Conservation (phyloP, 2,113 vertebrate species). For the Megaceryle torquata region DNA sequence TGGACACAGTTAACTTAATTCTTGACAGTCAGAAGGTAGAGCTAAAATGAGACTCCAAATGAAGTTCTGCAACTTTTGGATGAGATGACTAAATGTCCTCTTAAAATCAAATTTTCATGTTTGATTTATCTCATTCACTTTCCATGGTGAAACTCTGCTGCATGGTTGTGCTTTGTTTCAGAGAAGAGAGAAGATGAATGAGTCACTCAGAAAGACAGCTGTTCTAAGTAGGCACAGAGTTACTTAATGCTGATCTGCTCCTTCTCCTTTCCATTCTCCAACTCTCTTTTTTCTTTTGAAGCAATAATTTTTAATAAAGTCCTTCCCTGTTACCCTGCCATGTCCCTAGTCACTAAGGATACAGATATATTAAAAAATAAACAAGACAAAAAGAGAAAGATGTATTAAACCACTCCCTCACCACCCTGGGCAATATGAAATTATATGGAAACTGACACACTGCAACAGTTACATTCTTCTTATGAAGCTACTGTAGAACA, state of each 20-base stretch:
- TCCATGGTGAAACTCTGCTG: not conserved
- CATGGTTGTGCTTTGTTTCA: not conserved
- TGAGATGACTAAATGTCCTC: not conserved
- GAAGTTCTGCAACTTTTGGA: not conserved
- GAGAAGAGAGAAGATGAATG: not conserved
- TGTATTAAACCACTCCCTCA: not conserved
- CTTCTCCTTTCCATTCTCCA: not conserved
- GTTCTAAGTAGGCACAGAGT: not conserved
- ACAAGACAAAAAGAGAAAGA: not conserved
- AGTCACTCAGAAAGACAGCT: not conserved
- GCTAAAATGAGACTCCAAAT: not conserved
- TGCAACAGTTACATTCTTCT: not conserved
- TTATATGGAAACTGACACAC: not conserved
- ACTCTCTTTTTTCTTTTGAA: not conserved
- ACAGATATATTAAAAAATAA: not conserved
- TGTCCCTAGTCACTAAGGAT: not conserved
- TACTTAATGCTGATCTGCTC: not conserved
- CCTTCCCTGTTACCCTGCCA: not conserved
- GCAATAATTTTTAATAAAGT: not conserved
- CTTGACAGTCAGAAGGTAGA: not conserved
- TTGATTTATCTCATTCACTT: not conserved
- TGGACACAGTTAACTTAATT: not conserved
- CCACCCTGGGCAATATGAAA: not conserved
- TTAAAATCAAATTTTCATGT: not conserved
- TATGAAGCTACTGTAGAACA: not conserved